Base-by-base conservation (phyloP, 2,797 vertebrate genomes). In the Euthynnus affinis region DNA sequence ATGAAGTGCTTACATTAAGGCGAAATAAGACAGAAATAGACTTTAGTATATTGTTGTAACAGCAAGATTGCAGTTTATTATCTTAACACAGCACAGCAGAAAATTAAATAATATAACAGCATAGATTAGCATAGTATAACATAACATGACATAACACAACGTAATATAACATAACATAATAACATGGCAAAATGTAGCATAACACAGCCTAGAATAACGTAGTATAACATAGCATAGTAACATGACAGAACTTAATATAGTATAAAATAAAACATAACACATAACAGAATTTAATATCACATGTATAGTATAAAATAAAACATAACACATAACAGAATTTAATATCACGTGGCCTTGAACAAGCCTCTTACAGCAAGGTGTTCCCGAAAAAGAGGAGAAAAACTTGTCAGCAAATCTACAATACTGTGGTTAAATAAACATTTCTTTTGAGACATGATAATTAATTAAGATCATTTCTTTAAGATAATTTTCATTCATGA, bases 1-100 rank as follows among this genome's bases (percentile, higher is more conserved):
- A 80, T 23, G 23, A 71, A 17, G 49, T 78, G 56, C 66, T 52
- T 57, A 83, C 22, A 22, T 22, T 49, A 42, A 72, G 22, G 34
- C 74, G 48, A 52, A 34, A 59, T 29, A 8, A 29, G 3, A 68
- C 1, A 14, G 63, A 51, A 81, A 80, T 4, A 46, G 17, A 68
- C 42, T 75, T 52, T 14, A 69, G 25, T 9, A 62, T 63, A 58
- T 10, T 71, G 15, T 37, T 60, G 55, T 51, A 29, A 48, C 56
- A 62, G 61, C 40, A 66, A 13, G 32, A 60, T 13, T 37, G 23
- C 46, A 63, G 27, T 9, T 20, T 49, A 49, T 18, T 49, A 49
- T 9, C 46, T 9, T 49, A 49, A 49, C 17, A 10, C 7, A 49
- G 9, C 46, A 49, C n/a, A 8, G 46, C 18, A 20, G 18, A n/a